A percentile compares a stretch with the other conserved stretches of the same genome.
phyloP scores from a whole-genome alignment of 2,888 invertebrate species.

The Junonia oenone region DNA sequence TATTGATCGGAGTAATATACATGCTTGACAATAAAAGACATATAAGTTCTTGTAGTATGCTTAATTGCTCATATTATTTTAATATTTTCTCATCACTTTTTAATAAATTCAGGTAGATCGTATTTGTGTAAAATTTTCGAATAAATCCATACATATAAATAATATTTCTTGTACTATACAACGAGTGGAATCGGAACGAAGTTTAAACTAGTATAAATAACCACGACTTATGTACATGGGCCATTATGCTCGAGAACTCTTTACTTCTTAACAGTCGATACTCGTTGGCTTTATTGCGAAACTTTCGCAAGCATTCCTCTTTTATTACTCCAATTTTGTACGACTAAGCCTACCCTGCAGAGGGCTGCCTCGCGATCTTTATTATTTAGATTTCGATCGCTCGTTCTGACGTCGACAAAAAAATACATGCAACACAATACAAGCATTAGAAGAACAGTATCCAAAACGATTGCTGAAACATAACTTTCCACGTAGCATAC shows the following conservation, averaged over 20 bases:
- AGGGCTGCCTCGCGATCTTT: slow-evolving; percentile 62
- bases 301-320: slow-evolving; percentile 77
- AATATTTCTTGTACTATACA: slow-evolving; percentile 5
- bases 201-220: slow-evolving; percentile 39
- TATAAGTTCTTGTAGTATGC: too few species aligned
- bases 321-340: slow-evolving; percentile 79
- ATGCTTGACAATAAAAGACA: too few species aligned
- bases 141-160: slow-evolving; percentile 3
- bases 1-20: too few species aligned
- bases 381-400: slow-evolving; percentile 76
- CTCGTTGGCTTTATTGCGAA: slow-evolving; percentile 77
- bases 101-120: not conserved
- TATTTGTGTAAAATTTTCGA: not conserved
- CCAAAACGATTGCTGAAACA: slow-evolving; percentile 9
- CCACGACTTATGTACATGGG: slow-evolving; percentile 39
- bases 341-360: slow-evolving; percentile 70
- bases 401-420: slow-evolving; percentile 29
- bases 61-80: not conserved
- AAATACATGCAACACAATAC: slow-evolving; percentile 25
- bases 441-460: slow-evolving; percentile 9
- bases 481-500: not conserved
- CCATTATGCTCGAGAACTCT: slow-evolving; percentile 62
- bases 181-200: slow-evolving; percentile 28
- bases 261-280: slow-evolving; percentile 79
- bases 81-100: not conserved